phyloP scores from a whole-genome alignment of 2,113 vertebrate genomes.

The Phainopepla nitens region DNA sequence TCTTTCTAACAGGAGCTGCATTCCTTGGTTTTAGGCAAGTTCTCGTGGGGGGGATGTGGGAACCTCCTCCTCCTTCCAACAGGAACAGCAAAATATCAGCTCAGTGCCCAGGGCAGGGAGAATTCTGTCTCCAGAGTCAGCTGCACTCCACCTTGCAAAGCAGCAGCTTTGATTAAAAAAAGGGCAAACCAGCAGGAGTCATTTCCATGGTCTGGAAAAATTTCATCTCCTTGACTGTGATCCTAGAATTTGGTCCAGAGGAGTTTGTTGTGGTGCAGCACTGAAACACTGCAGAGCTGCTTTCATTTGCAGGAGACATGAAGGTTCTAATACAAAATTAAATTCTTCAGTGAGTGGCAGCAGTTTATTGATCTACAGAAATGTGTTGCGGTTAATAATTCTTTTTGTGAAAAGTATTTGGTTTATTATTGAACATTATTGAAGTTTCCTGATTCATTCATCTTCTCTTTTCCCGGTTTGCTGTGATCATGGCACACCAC shows the following conservation, averaged over 20 bases:
- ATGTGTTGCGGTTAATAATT: neutral
- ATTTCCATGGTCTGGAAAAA: neutral
- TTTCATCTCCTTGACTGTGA: neutral
- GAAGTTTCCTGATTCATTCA: neutral
- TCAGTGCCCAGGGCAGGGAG: neutral
- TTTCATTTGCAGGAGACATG: neutral
- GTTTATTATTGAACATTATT: neutral
- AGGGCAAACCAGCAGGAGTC: neutral
- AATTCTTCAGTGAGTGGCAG: neutral
- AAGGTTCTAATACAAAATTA: neutral
- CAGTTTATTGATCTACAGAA: neutral
- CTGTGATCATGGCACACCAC: neutral
- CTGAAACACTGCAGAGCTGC: neutral
- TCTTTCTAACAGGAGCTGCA: neutral
- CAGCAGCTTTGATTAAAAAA: neutral
- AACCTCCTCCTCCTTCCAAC: neutral
- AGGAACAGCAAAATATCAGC: neutral
- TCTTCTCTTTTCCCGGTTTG: neutral
- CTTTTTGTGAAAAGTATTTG: neutral
- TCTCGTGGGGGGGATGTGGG: rapidly evolving
- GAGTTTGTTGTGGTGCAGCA: neutral
- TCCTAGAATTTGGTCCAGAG: neutral
- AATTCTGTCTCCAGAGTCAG: neutral
- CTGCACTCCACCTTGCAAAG: neutral
- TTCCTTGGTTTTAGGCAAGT: neutral